Evolutionary conservation across 2,113 vertebrate genomes (phyloP).

Genomic region (Crotalus helleri): DNA sequence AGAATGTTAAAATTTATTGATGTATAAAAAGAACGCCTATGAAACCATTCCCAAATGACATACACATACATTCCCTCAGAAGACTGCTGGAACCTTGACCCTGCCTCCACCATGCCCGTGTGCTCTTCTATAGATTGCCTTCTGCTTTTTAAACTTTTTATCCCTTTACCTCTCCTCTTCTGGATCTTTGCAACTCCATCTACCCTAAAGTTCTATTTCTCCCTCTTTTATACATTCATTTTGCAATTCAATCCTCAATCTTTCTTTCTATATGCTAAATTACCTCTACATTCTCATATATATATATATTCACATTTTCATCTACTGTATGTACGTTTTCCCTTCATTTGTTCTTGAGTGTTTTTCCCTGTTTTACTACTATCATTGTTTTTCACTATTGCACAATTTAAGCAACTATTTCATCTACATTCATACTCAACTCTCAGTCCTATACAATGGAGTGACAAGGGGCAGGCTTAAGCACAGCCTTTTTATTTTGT

Average conservation of each 20-base stretch:
- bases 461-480: not conserved
- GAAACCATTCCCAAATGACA: no score
- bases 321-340: not conserved
- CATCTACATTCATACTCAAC: not conserved
- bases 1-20: no score
- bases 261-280: not conserved
- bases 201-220: not conserved
- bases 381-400: not conserved
- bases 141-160: not conserved
- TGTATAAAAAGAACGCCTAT: not conserved
- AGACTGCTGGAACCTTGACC: not conserved
- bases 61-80: no score
- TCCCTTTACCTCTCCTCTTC: not conserved
- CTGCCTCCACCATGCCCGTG: not conserved
- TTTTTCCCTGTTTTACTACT: not conserved
- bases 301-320: not conserved
- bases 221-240: not conserved
- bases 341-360: not conserved
- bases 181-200: not conserved
- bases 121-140: not conserved
- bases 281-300: not conserved
- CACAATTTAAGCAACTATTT: not conserved
- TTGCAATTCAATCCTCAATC: not conserved
- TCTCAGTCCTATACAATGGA: not conserved
- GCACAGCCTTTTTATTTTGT: not conserved